Evolutionary conservation across 2,888 invertebrate species (phyloP).

Genomic region (Idaea aversata): DNA sequence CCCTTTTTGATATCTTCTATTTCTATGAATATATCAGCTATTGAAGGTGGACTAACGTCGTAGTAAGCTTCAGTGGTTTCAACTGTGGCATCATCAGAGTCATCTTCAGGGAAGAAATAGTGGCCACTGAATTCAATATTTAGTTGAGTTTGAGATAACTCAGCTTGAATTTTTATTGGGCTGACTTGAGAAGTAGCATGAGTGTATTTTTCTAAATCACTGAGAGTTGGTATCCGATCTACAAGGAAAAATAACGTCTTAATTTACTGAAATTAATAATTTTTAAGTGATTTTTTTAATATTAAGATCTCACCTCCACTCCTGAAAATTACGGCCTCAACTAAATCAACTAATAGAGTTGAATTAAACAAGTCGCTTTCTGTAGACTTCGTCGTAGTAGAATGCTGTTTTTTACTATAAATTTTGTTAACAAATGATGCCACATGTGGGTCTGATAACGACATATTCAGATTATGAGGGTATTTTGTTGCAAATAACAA

Average conservation of each 20-base stretch:
- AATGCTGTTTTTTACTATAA: constrained; percentile 55
- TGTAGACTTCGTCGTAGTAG: constrained; percentile 45
- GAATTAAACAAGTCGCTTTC: constrained; percentile 60
- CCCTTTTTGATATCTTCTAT: constrained; percentile 61
- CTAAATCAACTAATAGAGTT: constrained; percentile 66
- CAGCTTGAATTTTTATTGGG: constrained; percentile 63
- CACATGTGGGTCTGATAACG: constrained; percentile 54
- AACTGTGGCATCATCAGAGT: constrained; percentile 40
- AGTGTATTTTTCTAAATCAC: not conserved
- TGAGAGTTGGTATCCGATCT: constrained; percentile 44
- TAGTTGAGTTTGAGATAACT: constrained; percentile 50
- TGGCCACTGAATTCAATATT: constrained; percentile 67
- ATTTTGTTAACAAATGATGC: constrained; percentile 59
- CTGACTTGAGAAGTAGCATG: constrained; percentile 38
- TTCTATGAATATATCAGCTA: constrained; percentile 60
- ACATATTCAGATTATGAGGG: constrained; percentile 28
- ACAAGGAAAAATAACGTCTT: constrained; percentile 21
- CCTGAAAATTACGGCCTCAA: constrained; percentile 72
- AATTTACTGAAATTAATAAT: not conserved
- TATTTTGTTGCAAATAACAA: constrained; percentile 44
- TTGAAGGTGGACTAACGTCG: constrained; percentile 46
- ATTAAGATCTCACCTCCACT: constrained; percentile 46
- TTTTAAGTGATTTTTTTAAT: not conserved
- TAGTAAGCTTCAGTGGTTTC: constrained; percentile 58
- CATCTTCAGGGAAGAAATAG: constrained; percentile 71